Conservation (phyloP, 2,113 vertebrate species). For the Pollimyrus isidori region DNA sequence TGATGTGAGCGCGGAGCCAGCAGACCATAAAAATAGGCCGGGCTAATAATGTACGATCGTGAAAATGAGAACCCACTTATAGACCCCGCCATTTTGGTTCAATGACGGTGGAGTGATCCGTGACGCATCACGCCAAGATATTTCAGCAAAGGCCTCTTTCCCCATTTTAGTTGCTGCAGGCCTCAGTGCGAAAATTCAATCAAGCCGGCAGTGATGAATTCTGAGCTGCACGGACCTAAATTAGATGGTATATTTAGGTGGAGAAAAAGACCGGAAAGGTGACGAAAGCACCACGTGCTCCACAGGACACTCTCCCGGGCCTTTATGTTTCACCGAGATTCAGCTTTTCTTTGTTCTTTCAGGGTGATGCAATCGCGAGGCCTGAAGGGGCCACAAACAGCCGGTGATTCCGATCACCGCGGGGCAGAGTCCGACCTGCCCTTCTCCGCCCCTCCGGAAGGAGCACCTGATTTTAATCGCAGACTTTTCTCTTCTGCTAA, state of each 20-base stretch:
- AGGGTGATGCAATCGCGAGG: constrained; percentile 1
- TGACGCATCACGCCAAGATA: background rate
- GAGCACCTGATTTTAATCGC: background rate
- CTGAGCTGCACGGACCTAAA: background rate
- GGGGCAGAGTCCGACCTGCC: background rate
- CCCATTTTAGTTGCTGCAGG: background rate
- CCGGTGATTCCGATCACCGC: background rate
- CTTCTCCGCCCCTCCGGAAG: background rate
- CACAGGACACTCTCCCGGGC: background rate
- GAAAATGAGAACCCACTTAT: background rate
- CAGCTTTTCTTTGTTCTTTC: background rate
- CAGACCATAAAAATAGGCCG: background rate
- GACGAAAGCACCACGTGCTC: background rate
- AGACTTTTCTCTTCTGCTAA: background rate
- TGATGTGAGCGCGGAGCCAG: background rate
- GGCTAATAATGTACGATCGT: background rate
- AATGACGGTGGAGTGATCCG: background rate
- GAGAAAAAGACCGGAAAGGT: background rate
- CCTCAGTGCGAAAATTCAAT: background rate
- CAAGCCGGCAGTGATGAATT: background rate
- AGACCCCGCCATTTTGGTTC: background rate
- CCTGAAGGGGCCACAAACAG: background rate
- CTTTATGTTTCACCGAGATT: background rate
- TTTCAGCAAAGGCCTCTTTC: background rate
- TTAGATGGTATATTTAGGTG: background rate